A percentile compares a stretch with the other conserved stretches of the same genome.
These are phyloP conservation scores for Ostrea denselamellosa DNA, from an alignment of 1,140 invertebrate species.

Conservation along the genomic window DNA sequence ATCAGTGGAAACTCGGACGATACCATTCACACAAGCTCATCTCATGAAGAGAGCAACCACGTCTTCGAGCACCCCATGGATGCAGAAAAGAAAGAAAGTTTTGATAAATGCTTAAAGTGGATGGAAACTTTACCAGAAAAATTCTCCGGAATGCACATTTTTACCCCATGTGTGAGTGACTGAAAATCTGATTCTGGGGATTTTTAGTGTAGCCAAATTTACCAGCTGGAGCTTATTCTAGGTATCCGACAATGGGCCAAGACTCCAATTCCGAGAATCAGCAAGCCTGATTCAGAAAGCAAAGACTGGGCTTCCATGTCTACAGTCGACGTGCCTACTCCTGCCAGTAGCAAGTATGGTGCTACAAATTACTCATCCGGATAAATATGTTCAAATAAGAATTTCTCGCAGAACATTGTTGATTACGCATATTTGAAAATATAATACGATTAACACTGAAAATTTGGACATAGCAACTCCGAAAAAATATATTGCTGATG, in stretches of 20 bases:
- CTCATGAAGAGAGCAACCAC: slow-evolving; percentile 50
- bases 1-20: slow-evolving; percentile 63
- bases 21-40: slow-evolving; percentile 55
- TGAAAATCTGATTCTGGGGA: neutral
- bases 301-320: slow-evolving; percentile 1
- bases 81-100: slow-evolving; percentile 58
- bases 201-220: slow-evolving; percentile 33
- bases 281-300: neutral
- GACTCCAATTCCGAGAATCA: neutral
- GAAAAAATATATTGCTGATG: neutral
- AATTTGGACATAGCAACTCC: neutral
- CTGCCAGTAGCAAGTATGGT: slow-evolving; percentile 14
- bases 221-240: neutral
- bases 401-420: neutral
- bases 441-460: too few relatives aligned
- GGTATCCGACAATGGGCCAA: neutral
- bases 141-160: slow-evolving; percentile 66
- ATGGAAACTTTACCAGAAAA: slow-evolving; percentile 66
- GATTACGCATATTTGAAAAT: neutral
- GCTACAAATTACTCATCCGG: neutral
- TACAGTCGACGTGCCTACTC: neutral
- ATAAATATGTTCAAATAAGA: neutral
- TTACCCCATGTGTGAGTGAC: slow-evolving; percentile 27
- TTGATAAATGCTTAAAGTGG: slow-evolving; percentile 65
- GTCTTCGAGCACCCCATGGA: slow-evolving; percentile 56